Evolutionary conservation across 2,113 vertebrate genomes (phyloP).

Genomic region (Rhinopomastus cyanomelas): DNA sequence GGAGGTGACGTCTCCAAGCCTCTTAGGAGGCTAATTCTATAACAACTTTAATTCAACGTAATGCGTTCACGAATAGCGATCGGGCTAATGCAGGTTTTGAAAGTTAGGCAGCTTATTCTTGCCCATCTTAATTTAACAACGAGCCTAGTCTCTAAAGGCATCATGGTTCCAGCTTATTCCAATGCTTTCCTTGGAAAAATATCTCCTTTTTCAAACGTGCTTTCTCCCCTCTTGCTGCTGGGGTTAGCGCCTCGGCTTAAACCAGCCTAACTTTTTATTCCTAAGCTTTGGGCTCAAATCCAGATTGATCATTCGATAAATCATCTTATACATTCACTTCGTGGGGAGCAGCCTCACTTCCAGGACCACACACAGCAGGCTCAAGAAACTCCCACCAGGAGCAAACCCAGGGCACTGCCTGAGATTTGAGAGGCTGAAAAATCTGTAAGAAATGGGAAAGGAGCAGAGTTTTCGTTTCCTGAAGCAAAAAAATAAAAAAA

Average conservation of each 20-base stretch:
- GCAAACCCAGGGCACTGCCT: neutral
- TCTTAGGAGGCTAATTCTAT: conserved; percentile 62
- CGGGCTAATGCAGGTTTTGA: conserved; percentile 25
- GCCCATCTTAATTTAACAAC: conserved; percentile 53
- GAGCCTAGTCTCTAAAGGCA: neutral
- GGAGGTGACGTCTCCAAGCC: conserved; percentile 54
- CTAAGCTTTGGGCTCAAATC: neutral
- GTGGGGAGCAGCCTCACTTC: neutral
- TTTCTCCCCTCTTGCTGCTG: neutral
- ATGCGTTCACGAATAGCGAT: conserved; percentile 57
- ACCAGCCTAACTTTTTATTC: neutral
- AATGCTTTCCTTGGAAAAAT: neutral
- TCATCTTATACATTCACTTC: neutral
- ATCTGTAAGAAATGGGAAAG: neutral
- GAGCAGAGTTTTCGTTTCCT: neutral
- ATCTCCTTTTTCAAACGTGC: neutral
- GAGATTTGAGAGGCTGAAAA: neutral
- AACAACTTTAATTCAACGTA: conserved; percentile 56
- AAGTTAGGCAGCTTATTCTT: conserved; percentile 61
- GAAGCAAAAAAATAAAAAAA: neutral
- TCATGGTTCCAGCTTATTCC: neutral
- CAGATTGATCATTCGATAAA: neutral
- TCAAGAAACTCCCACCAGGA: neutral
- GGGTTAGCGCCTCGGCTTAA: neutral
- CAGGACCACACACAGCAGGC: neutral